These are phyloP conservation scores for Aphaenogaster ashmeadi DNA, from an alignment of 1,140 invertebrate species.

Conservation along the genomic window DNA sequence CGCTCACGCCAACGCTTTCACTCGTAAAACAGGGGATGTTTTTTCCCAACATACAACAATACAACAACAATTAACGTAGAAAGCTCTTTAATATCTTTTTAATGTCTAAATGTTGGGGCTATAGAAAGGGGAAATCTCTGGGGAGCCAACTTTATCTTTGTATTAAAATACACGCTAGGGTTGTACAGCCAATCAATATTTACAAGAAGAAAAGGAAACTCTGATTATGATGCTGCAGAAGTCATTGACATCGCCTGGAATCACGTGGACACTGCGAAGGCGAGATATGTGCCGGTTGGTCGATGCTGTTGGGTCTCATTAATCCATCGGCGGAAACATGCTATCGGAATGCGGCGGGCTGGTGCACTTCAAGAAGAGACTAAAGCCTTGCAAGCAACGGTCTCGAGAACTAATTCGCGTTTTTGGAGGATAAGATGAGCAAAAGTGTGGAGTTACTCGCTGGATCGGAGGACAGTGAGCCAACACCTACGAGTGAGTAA, in stretches of 20 bases:
- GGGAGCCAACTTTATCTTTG: neutral
- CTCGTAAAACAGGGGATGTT: neutral
- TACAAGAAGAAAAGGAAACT: neutral
- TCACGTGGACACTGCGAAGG: slow-evolving; percentile 30
- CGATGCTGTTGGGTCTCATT: slow-evolving; percentile 70
- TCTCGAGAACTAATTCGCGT: slow-evolving; percentile 65
- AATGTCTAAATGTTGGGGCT: neutral
- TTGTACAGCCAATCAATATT: neutral
- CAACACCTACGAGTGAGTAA: slow-evolving; percentile 75
- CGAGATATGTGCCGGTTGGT: slow-evolving; percentile 55
- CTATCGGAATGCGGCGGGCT: slow-evolving; percentile 74
- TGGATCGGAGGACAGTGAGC: slow-evolving; percentile 82
- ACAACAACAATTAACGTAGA: neutral
- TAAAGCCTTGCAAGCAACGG: slow-evolving; percentile 74
- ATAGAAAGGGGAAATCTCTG: neutral
- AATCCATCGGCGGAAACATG: slow-evolving; percentile 76
- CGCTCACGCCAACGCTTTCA: neutral
- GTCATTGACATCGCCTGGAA: slow-evolving; percentile 1
- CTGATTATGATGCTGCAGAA: slow-evolving; percentile 50
- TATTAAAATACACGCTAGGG: neutral
- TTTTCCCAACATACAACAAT: neutral
- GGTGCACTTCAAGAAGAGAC: slow-evolving; percentile 80
- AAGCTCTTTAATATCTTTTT: neutral
- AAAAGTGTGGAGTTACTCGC: slow-evolving; percentile 84
- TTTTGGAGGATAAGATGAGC: slow-evolving; percentile 81